A percentile compares a stretch with the other conserved stretches of the same genome.
phyloP scores from a whole-genome alignment of 2,797 vertebrate species.

The Jordanella pulchra region DNA sequence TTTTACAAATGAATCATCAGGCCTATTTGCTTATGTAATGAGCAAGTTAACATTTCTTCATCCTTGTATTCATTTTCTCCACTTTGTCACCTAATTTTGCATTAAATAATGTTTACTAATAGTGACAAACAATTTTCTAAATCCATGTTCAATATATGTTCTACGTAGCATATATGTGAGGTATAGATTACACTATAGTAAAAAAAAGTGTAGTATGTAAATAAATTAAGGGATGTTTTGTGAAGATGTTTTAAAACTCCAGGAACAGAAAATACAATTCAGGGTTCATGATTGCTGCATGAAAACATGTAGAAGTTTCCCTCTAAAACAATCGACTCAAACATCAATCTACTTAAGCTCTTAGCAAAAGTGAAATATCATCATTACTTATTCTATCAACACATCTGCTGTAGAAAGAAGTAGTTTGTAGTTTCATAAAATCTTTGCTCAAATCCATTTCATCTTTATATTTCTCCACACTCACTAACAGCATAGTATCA shows the following conservation, averaged over 20 bases:
- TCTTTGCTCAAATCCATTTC: slow-evolving; percentile 30
- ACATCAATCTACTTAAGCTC: no score
- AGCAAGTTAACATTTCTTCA: no score
- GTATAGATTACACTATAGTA: not conserved
- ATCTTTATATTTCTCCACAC: slow-evolving; percentile 13
- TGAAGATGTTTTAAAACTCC: no score
- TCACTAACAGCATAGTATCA: slow-evolving; percentile 2
- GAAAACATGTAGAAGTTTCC: no score
- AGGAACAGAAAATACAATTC: no score
- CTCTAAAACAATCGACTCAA: no score
- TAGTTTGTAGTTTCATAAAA: slow-evolving; percentile 21
- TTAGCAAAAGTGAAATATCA: slow-evolving; percentile 4
- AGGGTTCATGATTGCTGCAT: no score
- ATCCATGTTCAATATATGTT: not conserved
- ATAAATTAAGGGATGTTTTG: not conserved
- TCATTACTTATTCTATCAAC: slow-evolving; percentile 34
- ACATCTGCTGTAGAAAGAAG: not conserved
- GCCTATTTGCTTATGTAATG: not conserved
- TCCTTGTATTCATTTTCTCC: not conserved
- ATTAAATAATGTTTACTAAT: not conserved
- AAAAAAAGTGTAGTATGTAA: not conserved
- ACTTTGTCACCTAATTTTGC: not conserved
- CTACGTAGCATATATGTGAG: not conserved
- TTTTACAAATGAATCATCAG: not conserved
- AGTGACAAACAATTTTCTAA: not conserved